Conservation (phyloP, 2,888 invertebrate genomes). For the Melolontha melolontha region DNA sequence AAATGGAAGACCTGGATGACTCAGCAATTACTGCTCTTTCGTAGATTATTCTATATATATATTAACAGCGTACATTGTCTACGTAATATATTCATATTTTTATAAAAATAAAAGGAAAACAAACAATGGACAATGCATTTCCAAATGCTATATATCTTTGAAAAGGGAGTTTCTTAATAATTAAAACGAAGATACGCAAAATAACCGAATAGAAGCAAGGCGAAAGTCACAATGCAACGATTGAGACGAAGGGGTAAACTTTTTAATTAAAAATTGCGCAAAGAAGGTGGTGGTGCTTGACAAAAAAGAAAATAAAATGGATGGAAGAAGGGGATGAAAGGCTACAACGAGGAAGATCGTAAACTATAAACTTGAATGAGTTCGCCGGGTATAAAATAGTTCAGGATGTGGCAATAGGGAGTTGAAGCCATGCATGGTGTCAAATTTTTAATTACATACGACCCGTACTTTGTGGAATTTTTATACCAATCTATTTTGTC, state of each 20-base stretch:
- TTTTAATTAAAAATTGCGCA: conserved; percentile 30
- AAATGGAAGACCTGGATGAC: too few relatives aligned
- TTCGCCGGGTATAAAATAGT: conserved; percentile 36
- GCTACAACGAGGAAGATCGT: conserved; percentile 5
- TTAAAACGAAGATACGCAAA: too few relatives aligned
- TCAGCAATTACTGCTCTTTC: too few relatives aligned
- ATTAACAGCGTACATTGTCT: too few relatives aligned
- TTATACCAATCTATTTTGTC: too few relatives aligned
- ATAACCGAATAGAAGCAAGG: neutral
- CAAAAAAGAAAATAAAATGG: too few relatives aligned
- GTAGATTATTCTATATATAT: too few relatives aligned
- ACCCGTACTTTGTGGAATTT: neutral
- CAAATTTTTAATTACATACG: conserved; percentile 15
- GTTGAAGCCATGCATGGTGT: conserved; percentile 20
- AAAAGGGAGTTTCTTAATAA: too few relatives aligned
- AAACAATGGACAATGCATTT: too few relatives aligned
- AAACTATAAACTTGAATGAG: conserved; percentile 33
- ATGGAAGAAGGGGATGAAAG: neutral
- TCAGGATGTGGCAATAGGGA: conserved; percentile 9
- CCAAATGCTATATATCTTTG: too few relatives aligned
- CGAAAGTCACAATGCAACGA: conserved; percentile 1
- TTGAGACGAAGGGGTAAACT: conserved; percentile 2
- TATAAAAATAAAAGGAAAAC: too few relatives aligned
- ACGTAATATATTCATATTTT: too few relatives aligned
- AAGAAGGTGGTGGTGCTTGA: neutral